These are phyloP conservation scores for Catharus ustulatus DNA, from an alignment of 2,797 vertebrate species.

Conservation along the genomic window DNA sequence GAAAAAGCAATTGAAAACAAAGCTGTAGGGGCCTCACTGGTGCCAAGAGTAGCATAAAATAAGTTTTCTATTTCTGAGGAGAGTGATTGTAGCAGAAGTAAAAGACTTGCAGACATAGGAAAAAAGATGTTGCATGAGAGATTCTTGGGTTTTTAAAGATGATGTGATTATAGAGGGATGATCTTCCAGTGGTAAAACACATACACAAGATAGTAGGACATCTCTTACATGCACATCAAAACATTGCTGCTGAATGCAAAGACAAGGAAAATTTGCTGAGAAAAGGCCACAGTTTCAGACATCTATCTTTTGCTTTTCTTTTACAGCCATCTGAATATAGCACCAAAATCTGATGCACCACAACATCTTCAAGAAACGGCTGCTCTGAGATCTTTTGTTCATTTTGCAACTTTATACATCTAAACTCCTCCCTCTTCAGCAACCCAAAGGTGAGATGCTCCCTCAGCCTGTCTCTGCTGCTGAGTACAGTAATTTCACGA, in stretches of 20 bases:
- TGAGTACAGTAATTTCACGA: background rate
- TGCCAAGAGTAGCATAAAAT: background rate
- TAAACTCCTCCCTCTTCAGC: background rate
- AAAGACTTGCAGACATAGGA: background rate
- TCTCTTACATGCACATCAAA: background rate
- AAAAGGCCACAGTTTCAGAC: background rate
- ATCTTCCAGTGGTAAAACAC: background rate
- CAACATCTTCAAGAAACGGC: background rate
- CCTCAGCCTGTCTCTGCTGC: slow-evolving; percentile 45
- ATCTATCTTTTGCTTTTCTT: background rate
- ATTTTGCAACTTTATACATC: background rate
- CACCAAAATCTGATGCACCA: background rate
- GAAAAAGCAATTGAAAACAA: slow-evolving; percentile 10
- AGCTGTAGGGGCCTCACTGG: background rate
- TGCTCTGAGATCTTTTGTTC: background rate
- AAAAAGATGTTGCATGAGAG: background rate
- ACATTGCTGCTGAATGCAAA: background rate
- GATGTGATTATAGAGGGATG: background rate
- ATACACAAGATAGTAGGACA: background rate
- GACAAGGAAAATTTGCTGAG: slow-evolving; percentile 2
- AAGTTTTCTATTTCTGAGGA: background rate
- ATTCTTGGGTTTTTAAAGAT: background rate
- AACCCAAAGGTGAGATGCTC: slow-evolving; percentile 38
- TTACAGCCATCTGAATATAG: background rate
- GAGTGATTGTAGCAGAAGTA: background rate